Base-by-base conservation (phyloP, 2,888 invertebrate genomes). In the Rotaria sp. region DNA sequence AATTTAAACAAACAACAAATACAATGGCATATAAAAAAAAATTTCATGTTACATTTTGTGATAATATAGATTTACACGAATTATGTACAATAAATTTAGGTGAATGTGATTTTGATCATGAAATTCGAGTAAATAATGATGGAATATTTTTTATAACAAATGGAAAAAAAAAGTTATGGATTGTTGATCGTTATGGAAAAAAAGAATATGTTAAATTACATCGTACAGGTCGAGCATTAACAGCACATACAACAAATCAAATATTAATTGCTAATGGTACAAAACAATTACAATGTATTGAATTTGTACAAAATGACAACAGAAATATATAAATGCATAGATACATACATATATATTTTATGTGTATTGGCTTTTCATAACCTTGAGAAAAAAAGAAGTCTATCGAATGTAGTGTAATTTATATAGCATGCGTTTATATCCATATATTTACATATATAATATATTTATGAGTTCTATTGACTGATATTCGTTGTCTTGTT, bases 41-140 rank as follows among this genome's bases (percentile, higher is more conserved):
- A 4, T 80, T 80, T 45, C 80, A 80, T 45, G 8, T 45, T 26
- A 80, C 45, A 13, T 8, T 80, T 15, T 80, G 80, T n/a, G 45
- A 80, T 80, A 35, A 5, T 7, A 26, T 13, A 13, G 45, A 80
- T 80, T 45, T 80, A 41, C 41, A 26, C 15, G 45, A 80, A 45
- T 13, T 45, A n/a, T 80, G 45, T 45, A 80, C 80, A 15, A 45
- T 80, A 45, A 26, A 24, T 45, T 45, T 80, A 45, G 80, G 80
- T 45, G 80, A 80, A 80, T 80, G 80, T 80, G 80, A 80, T 45
- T n/a, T 80, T 45, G 80, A 80, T 45, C 80, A 80, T 80, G 80
- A 80, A 45, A 80, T 80, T n/a, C 80, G 80, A 45, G 41, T 45
- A 26, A 41, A 41, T 45, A n/a, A 24, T 10, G 26, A 41, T 26